Base-by-base conservation (phyloP, 2,113 vertebrate species). In the Nyctibius bracteatus region DNA sequence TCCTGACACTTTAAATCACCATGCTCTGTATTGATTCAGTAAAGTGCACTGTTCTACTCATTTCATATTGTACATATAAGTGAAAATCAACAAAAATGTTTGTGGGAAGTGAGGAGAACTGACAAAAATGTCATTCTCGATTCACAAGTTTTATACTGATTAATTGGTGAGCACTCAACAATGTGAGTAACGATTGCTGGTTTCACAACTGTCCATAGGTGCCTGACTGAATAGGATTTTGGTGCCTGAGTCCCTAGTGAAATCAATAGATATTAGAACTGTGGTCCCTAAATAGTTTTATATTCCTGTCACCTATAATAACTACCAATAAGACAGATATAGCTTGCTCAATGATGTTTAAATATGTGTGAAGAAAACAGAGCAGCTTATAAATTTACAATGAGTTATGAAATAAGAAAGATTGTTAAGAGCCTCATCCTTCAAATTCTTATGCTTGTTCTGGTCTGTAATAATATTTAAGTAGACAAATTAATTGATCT, bases 1-100 rank as follows among this genome's bases (percentile, higher is more conserved):
- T 79, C 62, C 92, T 97, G 92, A 96, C 94, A 95, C 94, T 96
- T 97, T 90, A 97, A 96, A 96, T 97, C 92, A 94, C 85, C 70
- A 44, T 61, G 65, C 52, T 89, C 33, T 95, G 77, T 96, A 96
- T 95, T 92, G 90, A 94, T 94, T 92, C 68, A 86, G 83, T 75
- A 80, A 96, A 94, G 72, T 90, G 44, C 84, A 82, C 57, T 78
- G 83, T 94, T 91, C 71, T 85, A 96, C 28, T 94, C 70, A 74
- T 91, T 96, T 83, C 2, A 31, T 94, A 91, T 94, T 80, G 84
- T 68, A 92, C 73, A 46, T 73, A 37, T 77, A 96, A 91, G 65
- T 84, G 93, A 94, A 96, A 92, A 96, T 88, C 86, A 95, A 95
- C 87, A 96, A 84, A 81, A 92, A 62, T 88, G 63, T 91, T 92